Percentiles rank a stretch among this genome's conserved stretches.
Conservation (phyloP, 2,113 vertebrate genomes). For the Otocyon megalotis region DNA sequence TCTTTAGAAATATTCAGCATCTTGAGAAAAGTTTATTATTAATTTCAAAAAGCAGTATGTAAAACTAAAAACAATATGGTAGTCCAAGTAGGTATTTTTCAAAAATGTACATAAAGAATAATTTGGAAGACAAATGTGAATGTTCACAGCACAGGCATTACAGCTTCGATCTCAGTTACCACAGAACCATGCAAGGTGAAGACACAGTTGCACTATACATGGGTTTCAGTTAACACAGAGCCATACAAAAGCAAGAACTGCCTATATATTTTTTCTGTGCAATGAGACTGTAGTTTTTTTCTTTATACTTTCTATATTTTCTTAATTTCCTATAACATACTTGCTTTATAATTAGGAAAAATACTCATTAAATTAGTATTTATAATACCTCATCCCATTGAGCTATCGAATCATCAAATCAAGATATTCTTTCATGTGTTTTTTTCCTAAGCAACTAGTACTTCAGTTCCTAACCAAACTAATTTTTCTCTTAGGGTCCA, state of each 20-base stretch:
- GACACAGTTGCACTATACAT: not conserved
- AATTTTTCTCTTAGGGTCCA: not conserved
- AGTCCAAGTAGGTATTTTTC: not conserved
- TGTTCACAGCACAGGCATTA: not conserved
- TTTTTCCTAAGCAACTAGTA: not conserved
- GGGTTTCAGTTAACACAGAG: not conserved
- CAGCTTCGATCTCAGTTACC: not conserved
- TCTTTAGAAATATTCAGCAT: constrained; percentile 4
- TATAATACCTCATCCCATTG: constrained; percentile 9
- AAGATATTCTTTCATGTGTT: constrained; percentile 16
- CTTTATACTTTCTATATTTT: not conserved
- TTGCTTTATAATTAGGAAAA: constrained; percentile 42
- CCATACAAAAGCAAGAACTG: not conserved
- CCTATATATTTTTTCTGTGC: not conserved
- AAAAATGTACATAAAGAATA: not conserved
- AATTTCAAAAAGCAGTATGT: not conserved
- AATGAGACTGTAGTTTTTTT: not conserved
- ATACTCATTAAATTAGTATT: constrained; percentile 50
- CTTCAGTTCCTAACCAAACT: constrained; percentile 36
- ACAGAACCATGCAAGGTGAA: not conserved
- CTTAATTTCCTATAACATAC: constrained; percentile 19
- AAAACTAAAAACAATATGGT: constrained; percentile 10
- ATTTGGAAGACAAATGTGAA: constrained; percentile 1
- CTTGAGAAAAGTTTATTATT: constrained; percentile 38
- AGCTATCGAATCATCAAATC: constrained; percentile 41